phyloP scores from a whole-genome alignment of 1,140 invertebrate species.

The Chrysoperla carnea region DNA sequence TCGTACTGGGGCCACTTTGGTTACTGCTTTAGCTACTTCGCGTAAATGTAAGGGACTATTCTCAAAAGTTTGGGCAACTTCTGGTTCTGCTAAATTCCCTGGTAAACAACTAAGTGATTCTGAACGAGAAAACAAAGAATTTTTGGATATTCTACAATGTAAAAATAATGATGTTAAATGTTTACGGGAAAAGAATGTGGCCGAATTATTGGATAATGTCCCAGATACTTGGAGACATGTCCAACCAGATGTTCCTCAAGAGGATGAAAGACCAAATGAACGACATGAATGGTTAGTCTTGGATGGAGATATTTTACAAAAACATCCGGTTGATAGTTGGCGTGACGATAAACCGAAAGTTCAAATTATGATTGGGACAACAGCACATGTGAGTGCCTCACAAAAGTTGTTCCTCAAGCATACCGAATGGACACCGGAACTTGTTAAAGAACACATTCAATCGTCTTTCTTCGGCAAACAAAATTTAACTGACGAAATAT shows the following conservation, averaged over 20 bases:
- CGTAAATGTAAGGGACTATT: conserved; percentile 39
- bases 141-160: conserved; percentile 33
- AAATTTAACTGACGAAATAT: conserved; percentile 36
- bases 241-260: conserved; percentile 35
- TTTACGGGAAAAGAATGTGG: conserved; percentile 34
- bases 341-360: conserved; percentile 24
- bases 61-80: conserved; percentile 52
- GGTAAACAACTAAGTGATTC: conserved; percentile 36
- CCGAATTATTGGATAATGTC: conserved; percentile 42
- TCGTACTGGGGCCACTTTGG: conserved; percentile 55
- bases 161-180: conserved; percentile 31
- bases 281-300: conserved; percentile 57
- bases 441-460: conserved; percentile 38
- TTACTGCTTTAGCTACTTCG: conserved; percentile 43
- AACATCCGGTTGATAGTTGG: conserved; percentile 42
- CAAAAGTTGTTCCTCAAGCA: conserved; percentile 33
- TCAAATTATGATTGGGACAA: conserved; percentile 51
- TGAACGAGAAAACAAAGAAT: conserved; percentile 36
- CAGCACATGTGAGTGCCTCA: conserved; percentile 45
- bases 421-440: conserved; percentile 36
- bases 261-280: conserved; percentile 29
- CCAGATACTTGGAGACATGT: conserved; percentile 47
- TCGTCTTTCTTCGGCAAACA: conserved; percentile 41
- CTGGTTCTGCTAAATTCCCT: conserved; percentile 48
- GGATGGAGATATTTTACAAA: conserved; percentile 45